A percentile compares a stretch with the other conserved stretches of the same genome.
Evolutionary conservation across 2,888 invertebrate species (phyloP).

Genomic region (Malacosoma neustria): DNA sequence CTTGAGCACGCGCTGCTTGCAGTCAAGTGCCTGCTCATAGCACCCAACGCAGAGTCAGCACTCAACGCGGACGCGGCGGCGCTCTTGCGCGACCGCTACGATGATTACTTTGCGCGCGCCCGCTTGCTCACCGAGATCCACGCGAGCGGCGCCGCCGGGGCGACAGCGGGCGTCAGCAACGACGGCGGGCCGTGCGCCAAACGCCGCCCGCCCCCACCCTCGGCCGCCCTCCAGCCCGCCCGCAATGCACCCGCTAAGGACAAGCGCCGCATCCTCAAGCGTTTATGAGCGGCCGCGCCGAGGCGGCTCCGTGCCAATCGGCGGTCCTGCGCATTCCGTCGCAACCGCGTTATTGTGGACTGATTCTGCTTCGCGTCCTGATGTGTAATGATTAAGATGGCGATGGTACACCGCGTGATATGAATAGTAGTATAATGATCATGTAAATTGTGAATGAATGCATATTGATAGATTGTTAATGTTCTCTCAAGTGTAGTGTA

Average conservation of each 20-base stretch:
- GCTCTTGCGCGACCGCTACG: conserved; percentile 92
- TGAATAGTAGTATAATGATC: too few species aligned
- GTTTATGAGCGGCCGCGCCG: conserved; percentile 30
- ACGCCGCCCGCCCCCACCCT: conserved; percentile 37
- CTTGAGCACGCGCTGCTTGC: conserved; percentile 95
- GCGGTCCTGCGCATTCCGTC: too few species aligned
- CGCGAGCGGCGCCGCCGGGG: conserved; percentile 67
- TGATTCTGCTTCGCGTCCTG: too few species aligned
- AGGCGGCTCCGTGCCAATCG: too few species aligned
- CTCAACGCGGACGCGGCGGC: conserved; percentile 98
- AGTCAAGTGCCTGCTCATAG: conserved; percentile 94
- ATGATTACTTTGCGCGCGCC: conserved; percentile 85
- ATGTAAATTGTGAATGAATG: too few species aligned
- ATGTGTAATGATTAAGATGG: too few species aligned
- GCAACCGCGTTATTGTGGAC: too few species aligned
- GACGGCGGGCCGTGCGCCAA: conserved; percentile 84
- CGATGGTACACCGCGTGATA: too few species aligned
- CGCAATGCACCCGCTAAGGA: too few species aligned
- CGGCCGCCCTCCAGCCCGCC: too few species aligned
- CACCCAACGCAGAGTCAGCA: conserved; percentile 97
- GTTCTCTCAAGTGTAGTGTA: too few species aligned
- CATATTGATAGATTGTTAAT: too few species aligned
- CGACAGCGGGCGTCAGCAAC: conserved; percentile 70
- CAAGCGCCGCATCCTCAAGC: conserved; percentile 44
- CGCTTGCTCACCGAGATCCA: conserved; percentile 61